A percentile compares a stretch with the other conserved stretches of the same genome.
These are phyloP conservation scores for Drosophila ficusphila DNA, from an alignment of 1,140 invertebrate species.

Conservation along the genomic window DNA sequence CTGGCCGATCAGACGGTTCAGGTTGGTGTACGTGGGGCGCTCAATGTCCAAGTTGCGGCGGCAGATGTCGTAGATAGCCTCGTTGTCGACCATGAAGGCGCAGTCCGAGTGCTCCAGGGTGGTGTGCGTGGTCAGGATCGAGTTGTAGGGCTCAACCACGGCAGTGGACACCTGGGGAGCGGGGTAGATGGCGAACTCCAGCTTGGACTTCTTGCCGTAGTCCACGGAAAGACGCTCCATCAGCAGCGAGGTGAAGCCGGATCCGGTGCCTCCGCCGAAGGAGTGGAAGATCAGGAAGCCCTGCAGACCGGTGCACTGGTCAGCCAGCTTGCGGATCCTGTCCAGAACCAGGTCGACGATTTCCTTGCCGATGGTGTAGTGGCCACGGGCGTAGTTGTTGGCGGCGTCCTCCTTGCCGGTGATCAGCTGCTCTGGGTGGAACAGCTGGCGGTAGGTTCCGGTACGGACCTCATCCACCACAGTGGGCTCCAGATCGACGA, in stretches of 20 bases:
- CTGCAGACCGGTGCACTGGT: constrained; percentile 94
- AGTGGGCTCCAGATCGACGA: constrained; percentile 94
- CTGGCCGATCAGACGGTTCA: constrained; percentile 93
- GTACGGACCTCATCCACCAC: constrained; percentile 94
- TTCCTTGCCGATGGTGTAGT: constrained; percentile 96
- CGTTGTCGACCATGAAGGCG: constrained; percentile 95
- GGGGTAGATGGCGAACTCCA: constrained; percentile 95
- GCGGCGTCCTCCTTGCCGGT: constrained; percentile 95
- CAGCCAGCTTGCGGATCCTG: constrained; percentile 91
- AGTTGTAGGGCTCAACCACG: constrained; percentile 96
- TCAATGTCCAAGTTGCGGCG: constrained; percentile 94
- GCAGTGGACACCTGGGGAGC: constrained; percentile 95
- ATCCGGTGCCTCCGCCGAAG: constrained; percentile 95
- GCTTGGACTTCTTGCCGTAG: constrained; percentile 95
- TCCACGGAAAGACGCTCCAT: constrained; percentile 96
- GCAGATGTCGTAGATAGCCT: constrained; percentile 96
- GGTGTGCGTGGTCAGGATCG: constrained; percentile 91
- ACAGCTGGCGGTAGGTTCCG: constrained; percentile 92
- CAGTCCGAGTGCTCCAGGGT: constrained; percentile 94
- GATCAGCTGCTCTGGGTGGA: constrained; percentile 94
- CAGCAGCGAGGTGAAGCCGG: constrained; percentile 93
- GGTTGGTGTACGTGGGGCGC: constrained; percentile 91
- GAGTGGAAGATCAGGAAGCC: constrained; percentile 96
- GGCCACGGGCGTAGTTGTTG: constrained; percentile 95
- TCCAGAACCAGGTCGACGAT: constrained; percentile 93